phyloP scores from a whole-genome alignment of 2,888 invertebrate genomes.

The Abrostola tripartita region DNA sequence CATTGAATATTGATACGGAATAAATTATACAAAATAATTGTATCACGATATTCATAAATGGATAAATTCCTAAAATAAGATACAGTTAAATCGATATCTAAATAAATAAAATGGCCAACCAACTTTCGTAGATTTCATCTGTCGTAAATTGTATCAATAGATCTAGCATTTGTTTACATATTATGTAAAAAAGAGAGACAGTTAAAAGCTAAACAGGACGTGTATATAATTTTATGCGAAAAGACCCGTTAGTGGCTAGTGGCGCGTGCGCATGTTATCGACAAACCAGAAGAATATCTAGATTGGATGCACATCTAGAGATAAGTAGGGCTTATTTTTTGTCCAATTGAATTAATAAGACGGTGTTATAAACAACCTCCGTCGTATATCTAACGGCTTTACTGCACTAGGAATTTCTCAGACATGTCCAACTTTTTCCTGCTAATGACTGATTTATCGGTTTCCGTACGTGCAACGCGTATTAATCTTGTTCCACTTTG shows the following conservation, averaged over 20 bases:
- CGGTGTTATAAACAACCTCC: slow-evolving; percentile 13
- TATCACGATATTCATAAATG: too few relatives aligned
- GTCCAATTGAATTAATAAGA: slow-evolving; percentile 37
- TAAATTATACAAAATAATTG: too few relatives aligned
- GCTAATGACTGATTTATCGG: slow-evolving; percentile 25
- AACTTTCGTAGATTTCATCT: slow-evolving; percentile 12
- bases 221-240: slow-evolving; percentile 36
- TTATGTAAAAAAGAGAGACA: slow-evolving; percentile 19
- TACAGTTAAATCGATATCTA: neutral
- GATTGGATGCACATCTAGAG: slow-evolving; percentile 45
- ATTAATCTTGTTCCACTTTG: slow-evolving; percentile 22
- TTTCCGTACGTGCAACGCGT: slow-evolving; percentile 23
- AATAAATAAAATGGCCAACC: neutral
- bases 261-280: slow-evolving; percentile 58
- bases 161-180: slow-evolving; percentile 17
- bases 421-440: slow-evolving; percentile 36
- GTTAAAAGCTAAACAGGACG: slow-evolving; percentile 30
- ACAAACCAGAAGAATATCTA: slow-evolving; percentile 40
- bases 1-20: too few relatives aligned
- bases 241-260: slow-evolving; percentile 65
- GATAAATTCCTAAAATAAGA: too few relatives aligned
- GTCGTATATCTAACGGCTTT: slow-evolving; percentile 28
- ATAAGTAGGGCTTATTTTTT: slow-evolving; percentile 47
- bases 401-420: slow-evolving; percentile 24
- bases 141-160: slow-evolving; percentile 5